A percentile compares a stretch with the other conserved stretches of the same genome.
phyloP scores from a whole-genome alignment of 2,888 invertebrate genomes.

The Axea sp. region DNA sequence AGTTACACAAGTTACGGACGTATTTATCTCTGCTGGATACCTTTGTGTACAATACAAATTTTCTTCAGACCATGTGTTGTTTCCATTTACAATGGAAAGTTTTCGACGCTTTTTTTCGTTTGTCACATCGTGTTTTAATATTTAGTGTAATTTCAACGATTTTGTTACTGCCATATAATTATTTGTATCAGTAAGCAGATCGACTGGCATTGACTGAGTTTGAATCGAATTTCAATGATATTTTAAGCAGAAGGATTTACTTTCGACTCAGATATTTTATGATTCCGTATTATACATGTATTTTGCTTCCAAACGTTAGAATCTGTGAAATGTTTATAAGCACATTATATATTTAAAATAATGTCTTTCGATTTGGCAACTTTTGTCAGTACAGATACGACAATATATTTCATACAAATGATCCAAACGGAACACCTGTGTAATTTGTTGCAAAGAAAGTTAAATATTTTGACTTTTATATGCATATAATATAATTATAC shows the following conservation, averaged over 20 bases:
- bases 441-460: background rate
- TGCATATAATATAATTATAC: slow-evolving; percentile 29
- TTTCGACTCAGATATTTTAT: too few relatives aligned
- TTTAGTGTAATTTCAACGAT: slow-evolving; percentile 30
- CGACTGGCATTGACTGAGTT: too few relatives aligned
- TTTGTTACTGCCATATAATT: slow-evolving; percentile 33
- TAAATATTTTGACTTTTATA: slow-evolving; percentile 3
- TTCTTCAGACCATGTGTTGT: slow-evolving; percentile 76
- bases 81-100: slow-evolving; percentile 51
- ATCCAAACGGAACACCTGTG: too few relatives aligned
- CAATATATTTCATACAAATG: too few relatives aligned
- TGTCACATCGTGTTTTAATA: slow-evolving; percentile 20
- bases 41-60: slow-evolving; percentile 74
- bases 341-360: too few relatives aligned
- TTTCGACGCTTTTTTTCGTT: slow-evolving; percentile 37
- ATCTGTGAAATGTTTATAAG: too few relatives aligned
- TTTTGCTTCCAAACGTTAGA: too few relatives aligned
- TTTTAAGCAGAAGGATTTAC: too few relatives aligned
- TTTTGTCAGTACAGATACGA: too few relatives aligned
- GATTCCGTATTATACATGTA: too few relatives aligned
- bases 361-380: too few relatives aligned
- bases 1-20: slow-evolving; percentile 72
- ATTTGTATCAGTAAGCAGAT: slow-evolving; percentile 20
- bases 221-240: too few relatives aligned
- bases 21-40: slow-evolving; percentile 79